These are phyloP conservation scores for Desoria tigrina DNA, from an alignment of 2,888 invertebrate species.

Conservation along the genomic window DNA sequence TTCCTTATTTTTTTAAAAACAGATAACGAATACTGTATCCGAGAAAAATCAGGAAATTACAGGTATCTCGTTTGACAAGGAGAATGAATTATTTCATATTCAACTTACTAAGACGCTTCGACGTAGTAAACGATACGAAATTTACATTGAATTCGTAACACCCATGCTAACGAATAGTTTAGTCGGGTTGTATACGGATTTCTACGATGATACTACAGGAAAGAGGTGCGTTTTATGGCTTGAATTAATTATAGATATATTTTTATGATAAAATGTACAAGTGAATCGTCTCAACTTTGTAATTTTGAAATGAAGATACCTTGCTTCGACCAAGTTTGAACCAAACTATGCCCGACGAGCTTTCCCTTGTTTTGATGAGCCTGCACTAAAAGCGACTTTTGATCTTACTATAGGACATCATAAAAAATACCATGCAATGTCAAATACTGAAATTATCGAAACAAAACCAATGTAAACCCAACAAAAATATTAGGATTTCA, in stretches of 20 bases:
- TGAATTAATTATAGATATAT: neutral
- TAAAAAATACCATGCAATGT: conserved; percentile 55
- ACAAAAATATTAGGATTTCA: no score
- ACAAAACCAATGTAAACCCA: conserved; percentile 42
- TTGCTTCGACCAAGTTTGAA: conserved; percentile 59
- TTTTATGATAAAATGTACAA: neutral
- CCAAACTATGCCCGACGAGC: conserved; percentile 61
- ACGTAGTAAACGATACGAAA: conserved; percentile 21
- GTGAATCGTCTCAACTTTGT: neutral
- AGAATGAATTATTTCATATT: conserved; percentile 39
- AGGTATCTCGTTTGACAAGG: conserved; percentile 22
- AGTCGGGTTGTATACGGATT: conserved; percentile 43
- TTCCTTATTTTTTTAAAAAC: no score
- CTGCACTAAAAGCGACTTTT: conserved; percentile 76
- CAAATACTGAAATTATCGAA: conserved; percentile 48
- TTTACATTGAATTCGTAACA: conserved; percentile 29
- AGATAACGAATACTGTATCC: conserved; percentile 4
- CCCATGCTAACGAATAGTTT: conserved; percentile 33
- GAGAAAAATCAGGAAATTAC: conserved; percentile 15
- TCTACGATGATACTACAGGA: conserved; percentile 38
- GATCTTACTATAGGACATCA: conserved; percentile 65
- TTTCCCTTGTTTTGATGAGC: conserved; percentile 87
- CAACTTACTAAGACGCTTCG: conserved; percentile 1
- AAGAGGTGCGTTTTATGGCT: conserved; percentile 18
- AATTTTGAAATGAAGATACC: conserved; percentile 50